Base-by-base conservation (phyloP, 2,113 vertebrate species). In the Candoia aspera region DNA sequence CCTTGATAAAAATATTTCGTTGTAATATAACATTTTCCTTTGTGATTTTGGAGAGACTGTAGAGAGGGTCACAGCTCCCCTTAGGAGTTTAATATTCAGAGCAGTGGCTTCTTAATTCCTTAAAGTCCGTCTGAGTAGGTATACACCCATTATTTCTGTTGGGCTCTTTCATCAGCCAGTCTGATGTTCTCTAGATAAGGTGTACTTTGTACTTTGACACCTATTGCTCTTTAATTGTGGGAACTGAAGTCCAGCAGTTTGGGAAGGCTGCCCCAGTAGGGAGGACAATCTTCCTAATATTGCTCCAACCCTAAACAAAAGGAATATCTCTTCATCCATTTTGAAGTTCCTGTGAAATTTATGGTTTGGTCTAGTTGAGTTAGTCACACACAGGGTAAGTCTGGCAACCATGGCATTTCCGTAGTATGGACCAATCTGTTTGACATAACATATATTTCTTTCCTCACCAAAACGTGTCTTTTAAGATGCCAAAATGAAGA, bases 401-500 rank as follows among this genome's bases (percentile, higher is more conserved):
- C 73, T 79, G 33, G 8, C 33, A 42, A 79, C 2, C 73, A 79
- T 93, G 42, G 84, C 24, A n/a, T 95, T 79, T 95, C 79, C 57
- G 21, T 92, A 86, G 37, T 55, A 8, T 92, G 89, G 86, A 94
- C 86, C 29, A 79, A 84, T 6, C 11, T 0, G 59, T 95, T 89
- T 91, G 59, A 0, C 68, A 64, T 2, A 2, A 0, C 17, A 15
- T 73, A 62, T 37, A 33, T 87, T 24, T 64, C 2, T 93, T 95
- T 94, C 88, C 23, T 0, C 93, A 17, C 49, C 58, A 86, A 94
- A 96, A 94, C 3, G 73, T 0, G 0, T 73, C 26, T 59, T 21
- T 95, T 95, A 95, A 89, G 68, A 42, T 59, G 79, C 0, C 0
- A 53, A 62, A 33, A 46, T 62, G 37, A 88, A 91, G 96, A 93